Percentiles rank a stretch among this genome's conserved stretches.
These are phyloP conservation scores for Fragum whitleyi DNA, from an alignment of 2,888 invertebrate genomes.

Conservation along the genomic window DNA sequence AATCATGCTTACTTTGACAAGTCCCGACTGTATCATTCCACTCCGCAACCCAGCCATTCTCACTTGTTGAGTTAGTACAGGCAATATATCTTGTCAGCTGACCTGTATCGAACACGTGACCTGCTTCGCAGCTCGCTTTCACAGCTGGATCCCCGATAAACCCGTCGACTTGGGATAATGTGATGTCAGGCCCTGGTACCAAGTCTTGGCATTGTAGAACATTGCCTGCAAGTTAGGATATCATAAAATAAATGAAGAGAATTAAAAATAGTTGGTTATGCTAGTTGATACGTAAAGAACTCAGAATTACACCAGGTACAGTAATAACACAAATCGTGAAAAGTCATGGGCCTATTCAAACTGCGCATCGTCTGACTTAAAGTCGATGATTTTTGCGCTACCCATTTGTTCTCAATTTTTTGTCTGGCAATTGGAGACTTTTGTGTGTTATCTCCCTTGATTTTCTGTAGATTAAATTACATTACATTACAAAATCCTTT, in stretches of 20 bases:
- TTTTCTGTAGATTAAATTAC: too few relatives aligned
- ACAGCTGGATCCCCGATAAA: slow-evolving; percentile 40
- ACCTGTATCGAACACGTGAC: slow-evolving; percentile 36
- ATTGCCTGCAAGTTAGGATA: background rate
- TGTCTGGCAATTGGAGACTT: too few relatives aligned
- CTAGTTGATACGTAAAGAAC: background rate
- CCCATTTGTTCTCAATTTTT: background rate
- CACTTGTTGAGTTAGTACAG: slow-evolving; percentile 15
- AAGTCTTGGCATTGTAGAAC: slow-evolving; percentile 37
- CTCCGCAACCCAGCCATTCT: background rate
- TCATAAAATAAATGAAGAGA: background rate
- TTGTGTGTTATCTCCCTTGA: too few relatives aligned
- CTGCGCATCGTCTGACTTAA: background rate
- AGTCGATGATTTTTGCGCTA: background rate
- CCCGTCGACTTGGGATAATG: slow-evolving; percentile 25
- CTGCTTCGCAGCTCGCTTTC: slow-evolving; percentile 32
- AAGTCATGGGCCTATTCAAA: background rate
- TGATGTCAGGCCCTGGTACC: slow-evolving; percentile 26
- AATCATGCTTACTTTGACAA: slow-evolving; percentile 49
- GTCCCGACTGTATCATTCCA: slow-evolving; percentile 45
- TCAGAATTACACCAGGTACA: background rate
- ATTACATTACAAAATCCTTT: too few relatives aligned
- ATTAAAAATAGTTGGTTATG: background rate
- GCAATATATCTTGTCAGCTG: slow-evolving; percentile 28
- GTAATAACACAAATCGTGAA: too few relatives aligned